Conservation (phyloP, 2,113 vertebrate species). For the Cryptotis parvus region DNA sequence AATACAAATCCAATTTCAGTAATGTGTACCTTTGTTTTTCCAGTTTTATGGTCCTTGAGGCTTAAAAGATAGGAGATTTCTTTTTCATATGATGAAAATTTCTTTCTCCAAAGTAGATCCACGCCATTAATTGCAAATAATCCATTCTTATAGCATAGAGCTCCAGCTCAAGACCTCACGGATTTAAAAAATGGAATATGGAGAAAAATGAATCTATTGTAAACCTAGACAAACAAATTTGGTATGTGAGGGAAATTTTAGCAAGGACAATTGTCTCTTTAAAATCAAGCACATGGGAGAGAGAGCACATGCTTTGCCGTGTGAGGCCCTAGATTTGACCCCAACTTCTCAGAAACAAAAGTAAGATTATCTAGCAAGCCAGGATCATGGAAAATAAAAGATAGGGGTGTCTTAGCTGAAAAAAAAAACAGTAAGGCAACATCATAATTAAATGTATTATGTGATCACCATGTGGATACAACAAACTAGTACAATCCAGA, state of each 20-base stretch:
- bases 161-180: conserved; percentile 4
- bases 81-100: conserved; percentile 51
- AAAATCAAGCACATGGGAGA: conserved; percentile 6
- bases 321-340: too few relatives aligned
- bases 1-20: background rate
- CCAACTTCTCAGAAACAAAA: too few relatives aligned
- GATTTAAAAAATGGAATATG: conserved; percentile 26
- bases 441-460: background rate
- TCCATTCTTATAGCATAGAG: conserved; percentile 34
- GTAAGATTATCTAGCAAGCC: background rate
- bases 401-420: background rate
- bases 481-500: background rate
- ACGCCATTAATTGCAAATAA: conserved; percentile 28
- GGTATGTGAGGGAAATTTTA: conserved; percentile 20
- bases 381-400: conserved; percentile 35
- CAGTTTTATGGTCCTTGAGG: conserved; percentile 33
- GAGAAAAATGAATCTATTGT: conserved; percentile 27
- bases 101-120: conserved; percentile 18
- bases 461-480: background rate
- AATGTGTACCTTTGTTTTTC: conserved; percentile 19
- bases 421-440: conserved; percentile 22
- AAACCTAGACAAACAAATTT: conserved; percentile 43
- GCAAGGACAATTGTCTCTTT: conserved; percentile 24
- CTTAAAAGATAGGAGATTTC: conserved; percentile 32
- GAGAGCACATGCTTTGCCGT: too few relatives aligned